A percentile compares a stretch with the other conserved stretches of the same genome.
phyloP scores from a whole-genome alignment of 2,888 invertebrate species.

The Sepioteuthis lessoniana region DNA sequence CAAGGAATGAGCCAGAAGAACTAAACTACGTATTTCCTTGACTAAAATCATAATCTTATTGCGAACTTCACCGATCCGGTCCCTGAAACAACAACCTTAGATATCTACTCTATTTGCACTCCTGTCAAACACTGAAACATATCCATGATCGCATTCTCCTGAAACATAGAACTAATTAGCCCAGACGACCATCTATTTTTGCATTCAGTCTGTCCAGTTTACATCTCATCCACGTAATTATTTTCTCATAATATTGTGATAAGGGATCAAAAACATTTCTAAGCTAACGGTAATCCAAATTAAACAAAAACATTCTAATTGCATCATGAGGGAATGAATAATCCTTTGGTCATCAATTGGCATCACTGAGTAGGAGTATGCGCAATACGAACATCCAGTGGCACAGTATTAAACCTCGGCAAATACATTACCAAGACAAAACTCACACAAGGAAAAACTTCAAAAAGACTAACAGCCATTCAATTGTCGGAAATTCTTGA shows the following conservation, averaged over 20 bases:
- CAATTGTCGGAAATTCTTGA: too few species aligned
- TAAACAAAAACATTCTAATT: slow-evolving; percentile 33
- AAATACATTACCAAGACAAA: too few species aligned
- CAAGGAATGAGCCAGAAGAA: too few species aligned
- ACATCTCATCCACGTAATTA: neutral
- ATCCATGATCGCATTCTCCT: neutral
- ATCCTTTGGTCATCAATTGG: neutral
- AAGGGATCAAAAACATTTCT: neutral
- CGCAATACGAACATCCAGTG: neutral
- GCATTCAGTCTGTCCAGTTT: neutral
- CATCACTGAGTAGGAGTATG: neutral
- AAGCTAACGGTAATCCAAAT: neutral
- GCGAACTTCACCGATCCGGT: too few species aligned
- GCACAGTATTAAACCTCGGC: too few species aligned
- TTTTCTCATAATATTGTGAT: neutral
- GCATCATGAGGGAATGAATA: neutral
- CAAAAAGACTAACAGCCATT: too few species aligned
- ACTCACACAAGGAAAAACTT: too few species aligned
- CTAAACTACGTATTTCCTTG: too few species aligned
- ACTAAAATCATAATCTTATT: too few species aligned
- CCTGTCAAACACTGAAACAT: neutral
- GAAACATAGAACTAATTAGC: neutral
- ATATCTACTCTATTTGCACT: neutral
- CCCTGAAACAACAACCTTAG: too few species aligned
- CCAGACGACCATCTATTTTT: neutral